Evolutionary conservation across 2,888 invertebrate genomes (phyloP), one percentile per base, ranked within the genome.

Genomic region (Platycnemis pennipes): DNA sequence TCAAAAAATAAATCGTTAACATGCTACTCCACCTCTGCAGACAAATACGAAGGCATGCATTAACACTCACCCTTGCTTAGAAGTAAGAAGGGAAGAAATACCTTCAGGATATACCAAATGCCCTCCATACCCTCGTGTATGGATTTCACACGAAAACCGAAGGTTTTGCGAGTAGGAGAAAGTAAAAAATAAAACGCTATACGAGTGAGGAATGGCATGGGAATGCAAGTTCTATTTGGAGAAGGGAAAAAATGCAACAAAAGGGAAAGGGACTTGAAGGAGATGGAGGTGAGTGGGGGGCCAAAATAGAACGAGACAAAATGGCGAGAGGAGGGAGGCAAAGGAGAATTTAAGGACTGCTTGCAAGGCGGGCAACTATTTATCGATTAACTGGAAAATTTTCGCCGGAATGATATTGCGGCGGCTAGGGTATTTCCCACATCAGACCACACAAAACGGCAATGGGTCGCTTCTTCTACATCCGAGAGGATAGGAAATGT

Each of bases 321-420:
- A 69, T 7, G 31, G 37, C n/a, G 77, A 77, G 37, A 37, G 77
- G n/a, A 37, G 13, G 77, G 77, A 0, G 37, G 37, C 5, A 31
- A 77, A 77, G 13, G 37, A 77, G 13, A 37, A 77, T 77, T 77
- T 13, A 77, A 77, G 77, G 37, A 77, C 37, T 77, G 77, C 77
- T n/a, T 13, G 77, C 77, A 77, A 77, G 37, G 77, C 77, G 26
- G 77, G 77, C 77, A 77, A 77, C 77, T 77, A 77, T 77, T 77
- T 77, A 77, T 77, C 77, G 77, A 77, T 77, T 77, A 77, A 77
- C 77, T 77, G 77, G 77, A 77, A 77, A 77, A 77, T 77, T 8
- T 77, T 37, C 37, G 31, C 77, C 37, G 31, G 77, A 37, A 37
- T 77, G 77, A 37, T 77, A 77, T 77, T 77, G 77, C 77, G 77